These are phyloP conservation scores for Agriopis aurantiaria DNA, from an alignment of 2,888 invertebrate genomes.

Conservation along the genomic window DNA sequence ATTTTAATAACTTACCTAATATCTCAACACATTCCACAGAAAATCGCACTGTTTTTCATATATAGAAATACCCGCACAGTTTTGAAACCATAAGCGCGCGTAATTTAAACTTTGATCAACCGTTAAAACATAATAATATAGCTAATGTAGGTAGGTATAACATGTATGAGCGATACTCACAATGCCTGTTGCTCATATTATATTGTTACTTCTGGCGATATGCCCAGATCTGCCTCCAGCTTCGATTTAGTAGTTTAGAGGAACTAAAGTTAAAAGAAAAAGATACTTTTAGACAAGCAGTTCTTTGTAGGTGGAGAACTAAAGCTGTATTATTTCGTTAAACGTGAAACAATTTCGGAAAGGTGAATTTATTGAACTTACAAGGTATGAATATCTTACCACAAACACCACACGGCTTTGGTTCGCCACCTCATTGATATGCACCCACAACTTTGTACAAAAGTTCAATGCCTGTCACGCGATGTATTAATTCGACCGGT, in stretches of 20 bases:
- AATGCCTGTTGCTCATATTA: constrained; percentile 69
- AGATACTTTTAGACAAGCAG: constrained; percentile 51
- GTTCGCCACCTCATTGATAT: constrained; percentile 53
- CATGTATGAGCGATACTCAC: constrained; percentile 67
- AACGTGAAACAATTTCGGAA: background rate
- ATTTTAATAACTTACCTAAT: constrained; percentile 53
- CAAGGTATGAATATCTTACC: constrained; percentile 23
- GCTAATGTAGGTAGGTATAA: constrained; percentile 18
- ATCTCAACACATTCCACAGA: constrained; percentile 24
- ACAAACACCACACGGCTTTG: constrained; percentile 38
- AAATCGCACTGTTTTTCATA: constrained; percentile 31
- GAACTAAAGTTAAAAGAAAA: constrained; percentile 74
- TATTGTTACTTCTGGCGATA: constrained; percentile 60
- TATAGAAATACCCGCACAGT: constrained; percentile 9
- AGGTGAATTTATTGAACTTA: constrained; percentile 6
- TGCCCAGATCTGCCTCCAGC: constrained; percentile 62
- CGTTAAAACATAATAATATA: constrained; percentile 10
- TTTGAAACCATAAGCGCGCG: constrained; percentile 25
- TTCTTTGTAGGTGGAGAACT: constrained; percentile 50
- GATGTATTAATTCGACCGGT: constrained; percentile 17
- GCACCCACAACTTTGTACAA: constrained; percentile 78
- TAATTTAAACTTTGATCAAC: constrained; percentile 3
- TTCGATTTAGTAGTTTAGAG: constrained; percentile 55
- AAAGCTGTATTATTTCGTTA: constrained; percentile 35
- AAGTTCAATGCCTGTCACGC: constrained; percentile 72